These are phyloP conservation scores for Delia radicum DNA, from an alignment of 1,140 invertebrate species.

Conservation along the genomic window DNA sequence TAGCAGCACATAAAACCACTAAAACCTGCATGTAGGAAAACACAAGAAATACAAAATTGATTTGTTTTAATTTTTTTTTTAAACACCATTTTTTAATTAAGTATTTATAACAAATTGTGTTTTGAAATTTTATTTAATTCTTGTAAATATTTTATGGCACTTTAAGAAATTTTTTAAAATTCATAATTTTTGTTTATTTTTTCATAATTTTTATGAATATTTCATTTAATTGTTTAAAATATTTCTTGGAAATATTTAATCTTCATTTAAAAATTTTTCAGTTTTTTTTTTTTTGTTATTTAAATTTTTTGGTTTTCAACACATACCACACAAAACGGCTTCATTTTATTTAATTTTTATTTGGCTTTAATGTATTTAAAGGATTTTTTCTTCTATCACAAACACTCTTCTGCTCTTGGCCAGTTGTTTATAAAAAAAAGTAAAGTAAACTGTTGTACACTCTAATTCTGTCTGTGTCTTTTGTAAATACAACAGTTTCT, in stretches of 20 bases:
- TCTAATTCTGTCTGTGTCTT: slow-evolving; percentile 53
- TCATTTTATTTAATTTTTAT: slow-evolving; percentile 39
- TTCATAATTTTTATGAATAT: neutral
- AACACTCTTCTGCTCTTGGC: neutral
- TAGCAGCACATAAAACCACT: slow-evolving; percentile 42
- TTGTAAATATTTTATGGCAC: neutral
- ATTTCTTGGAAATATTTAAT: neutral
- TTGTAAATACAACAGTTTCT: slow-evolving; percentile 50
- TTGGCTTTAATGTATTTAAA: neutral
- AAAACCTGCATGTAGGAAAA: slow-evolving; percentile 36
- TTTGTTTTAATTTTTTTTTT: too few species aligned
- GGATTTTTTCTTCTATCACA: slow-evolving; percentile 24
- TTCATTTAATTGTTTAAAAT: neutral
- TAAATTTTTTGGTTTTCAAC: neutral
- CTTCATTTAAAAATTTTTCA: slow-evolving; percentile 13
- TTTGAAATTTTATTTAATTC: neutral
- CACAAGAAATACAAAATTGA: neutral
- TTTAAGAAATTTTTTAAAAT: too few species aligned
- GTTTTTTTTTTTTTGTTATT: neutral
- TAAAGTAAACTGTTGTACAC: slow-evolving; percentile 38
- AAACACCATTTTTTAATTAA: neutral
- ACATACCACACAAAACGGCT: slow-evolving; percentile 53
- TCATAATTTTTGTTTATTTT: neutral
- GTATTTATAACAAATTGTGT: neutral
- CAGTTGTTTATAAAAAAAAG: neutral